Evolutionary conservation across 2,888 invertebrate species (phyloP).

Genomic region (Caenorhabditis panamensis): DNA sequence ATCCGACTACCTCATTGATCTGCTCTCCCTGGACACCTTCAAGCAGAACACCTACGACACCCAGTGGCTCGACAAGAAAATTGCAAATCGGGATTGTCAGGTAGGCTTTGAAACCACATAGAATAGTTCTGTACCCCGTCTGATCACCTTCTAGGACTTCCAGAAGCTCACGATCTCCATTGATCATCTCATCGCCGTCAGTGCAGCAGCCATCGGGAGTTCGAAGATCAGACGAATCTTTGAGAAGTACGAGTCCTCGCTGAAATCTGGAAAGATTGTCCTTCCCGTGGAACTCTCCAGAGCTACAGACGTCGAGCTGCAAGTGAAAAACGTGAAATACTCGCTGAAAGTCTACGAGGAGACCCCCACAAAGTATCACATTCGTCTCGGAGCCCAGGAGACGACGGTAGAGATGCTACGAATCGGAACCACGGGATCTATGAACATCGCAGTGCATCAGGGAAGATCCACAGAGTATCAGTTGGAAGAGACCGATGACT

Average conservation of each 20-base stretch:
- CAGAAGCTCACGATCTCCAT: slow-evolving; percentile 38
- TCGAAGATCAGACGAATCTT: slow-evolving; percentile 32
- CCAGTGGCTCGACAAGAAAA: slow-evolving; percentile 95
- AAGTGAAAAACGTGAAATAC: slow-evolving; percentile 27
- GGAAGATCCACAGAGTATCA: slow-evolving; percentile 41
- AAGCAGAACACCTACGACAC: slow-evolving; percentile 93
- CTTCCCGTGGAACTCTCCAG: slow-evolving; percentile 31
- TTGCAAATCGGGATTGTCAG: slow-evolving; percentile 85
- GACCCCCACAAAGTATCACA: slow-evolving; percentile 28
- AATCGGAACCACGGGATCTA: background rate
- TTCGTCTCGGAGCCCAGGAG: slow-evolving; percentile 32
- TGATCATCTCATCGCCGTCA: slow-evolving; percentile 40
- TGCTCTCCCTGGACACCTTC: slow-evolving; percentile 93
- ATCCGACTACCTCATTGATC: slow-evolving; percentile 89
- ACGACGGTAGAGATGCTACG: slow-evolving; percentile 41
- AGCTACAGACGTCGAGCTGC: slow-evolving; percentile 24
- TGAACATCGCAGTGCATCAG: slow-evolving; percentile 17
- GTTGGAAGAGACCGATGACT: slow-evolving; percentile 44
- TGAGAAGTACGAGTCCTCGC: slow-evolving; percentile 22
- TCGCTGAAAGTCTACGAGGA: slow-evolving; percentile 31
- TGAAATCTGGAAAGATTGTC: slow-evolving; percentile 45
- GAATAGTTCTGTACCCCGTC: background rate
- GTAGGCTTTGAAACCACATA: slow-evolving; percentile 9
- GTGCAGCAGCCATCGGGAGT: slow-evolving; percentile 37
- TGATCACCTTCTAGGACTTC: slow-evolving; percentile 5